Base-by-base conservation (phyloP, 2,797 vertebrate species). In the Siniperca undulata region DNA sequence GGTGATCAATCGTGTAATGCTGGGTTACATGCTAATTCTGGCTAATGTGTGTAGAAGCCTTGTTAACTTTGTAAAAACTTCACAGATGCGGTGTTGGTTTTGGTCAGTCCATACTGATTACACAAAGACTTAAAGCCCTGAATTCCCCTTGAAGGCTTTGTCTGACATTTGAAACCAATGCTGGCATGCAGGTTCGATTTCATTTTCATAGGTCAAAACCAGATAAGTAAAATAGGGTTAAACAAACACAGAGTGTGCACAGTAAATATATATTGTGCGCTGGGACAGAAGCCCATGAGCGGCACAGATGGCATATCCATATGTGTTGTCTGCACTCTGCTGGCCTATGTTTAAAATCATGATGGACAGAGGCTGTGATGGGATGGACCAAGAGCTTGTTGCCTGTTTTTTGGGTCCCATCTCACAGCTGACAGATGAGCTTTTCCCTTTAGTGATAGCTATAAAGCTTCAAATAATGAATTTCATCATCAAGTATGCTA, bases 131-230 rank as follows among this genome's bases (percentile, higher is more conserved):
- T 62, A 27, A 65, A 78, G 8, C 2, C 69, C 46, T 20, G 9
- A 75, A 70, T 59, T 74, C 10, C 65, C 60, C 44, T 73, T 40
- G 20, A 74, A 60, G 24, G 55, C 56, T 24, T 72, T 53, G n/a
- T 73, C 42, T 81, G 71, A 81, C 70, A 83, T 81, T 71, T 77
- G 34, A 86, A 75, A 71, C 60, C 38, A 46, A 62, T 65, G 67
- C 60, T 67, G 69, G 36, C 55, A 36, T 50, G 59, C 40, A 59
- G 2, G 44, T 74, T 85, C 16, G 16, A 52, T 67, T 84, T 71
- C 27, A 77, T 34, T 81, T 81, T 77, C 42, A 77, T 52, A 30
- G 58, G 69, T 82, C 55, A 61, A 71, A 80, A 42, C n/a, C 46
- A 53, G 62, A 34, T 58, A 19, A 74, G 61, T 27, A 38, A 72